These are phyloP conservation scores for Tachina lurida DNA, from an alignment of 2,888 invertebrate species.

Conservation along the genomic window DNA sequence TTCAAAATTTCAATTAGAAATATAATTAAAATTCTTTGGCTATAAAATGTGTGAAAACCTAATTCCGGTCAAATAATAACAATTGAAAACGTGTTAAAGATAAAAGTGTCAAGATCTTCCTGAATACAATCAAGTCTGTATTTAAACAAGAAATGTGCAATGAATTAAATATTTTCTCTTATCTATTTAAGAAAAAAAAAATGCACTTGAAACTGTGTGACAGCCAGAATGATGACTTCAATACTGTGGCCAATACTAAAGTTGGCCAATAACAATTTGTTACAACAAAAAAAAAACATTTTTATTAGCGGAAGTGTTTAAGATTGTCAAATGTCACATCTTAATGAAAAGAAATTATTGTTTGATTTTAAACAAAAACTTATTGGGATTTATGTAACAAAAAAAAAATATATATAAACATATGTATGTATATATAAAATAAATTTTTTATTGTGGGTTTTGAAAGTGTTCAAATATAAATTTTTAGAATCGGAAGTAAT, in stretches of 20 bases:
- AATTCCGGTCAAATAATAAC: conserved; percentile 66
- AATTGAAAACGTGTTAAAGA: conserved; percentile 58
- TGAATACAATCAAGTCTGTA: conserved; percentile 22
- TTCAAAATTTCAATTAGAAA: background rate
- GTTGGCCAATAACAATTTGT: background rate
- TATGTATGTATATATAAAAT: too few species aligned
- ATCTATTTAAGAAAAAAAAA: conserved; percentile 11
- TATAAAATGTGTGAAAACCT: conserved; percentile 39
- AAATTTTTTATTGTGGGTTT: conserved; percentile 17
- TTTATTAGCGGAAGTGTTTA: conserved; percentile 30
- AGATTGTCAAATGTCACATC: conserved; percentile 28
- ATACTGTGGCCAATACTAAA: conserved; percentile 11
- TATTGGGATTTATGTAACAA: conserved; percentile 10
- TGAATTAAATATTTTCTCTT: conserved; percentile 56
- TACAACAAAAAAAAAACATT: background rate
- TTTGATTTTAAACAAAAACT: background rate
- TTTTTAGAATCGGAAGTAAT: conserved; percentile 60
- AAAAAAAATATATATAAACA: conserved; percentile 16
- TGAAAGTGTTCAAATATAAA: conserved; percentile 13
- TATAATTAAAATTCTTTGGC: conserved; percentile 52
- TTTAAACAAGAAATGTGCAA: conserved; percentile 26
- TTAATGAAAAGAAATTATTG: conserved; percentile 8
- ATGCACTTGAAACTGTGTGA: conserved; percentile 4
- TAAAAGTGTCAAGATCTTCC: conserved; percentile 54
- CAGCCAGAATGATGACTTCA: conserved; percentile 16